A percentile compares a stretch with the other conserved stretches of the same genome.
Evolutionary conservation across 2,113 vertebrate species (phyloP).

Genomic region (Poeciliopsis occidentalis): DNA sequence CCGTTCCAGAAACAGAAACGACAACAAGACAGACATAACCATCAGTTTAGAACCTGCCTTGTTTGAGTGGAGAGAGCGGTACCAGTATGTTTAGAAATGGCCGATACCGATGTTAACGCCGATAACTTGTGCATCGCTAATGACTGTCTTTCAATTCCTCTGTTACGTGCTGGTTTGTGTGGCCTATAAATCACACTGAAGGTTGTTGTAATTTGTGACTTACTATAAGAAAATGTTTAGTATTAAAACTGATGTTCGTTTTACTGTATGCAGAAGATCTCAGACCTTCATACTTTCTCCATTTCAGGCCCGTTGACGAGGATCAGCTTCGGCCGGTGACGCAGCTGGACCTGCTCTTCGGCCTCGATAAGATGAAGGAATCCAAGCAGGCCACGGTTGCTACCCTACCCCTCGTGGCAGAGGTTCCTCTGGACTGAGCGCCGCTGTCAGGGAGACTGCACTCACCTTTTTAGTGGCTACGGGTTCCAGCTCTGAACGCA

Average conservation of each 20-base stretch:
- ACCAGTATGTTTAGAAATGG: too few species aligned
- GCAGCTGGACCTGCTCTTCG: slow-evolving; percentile 82
- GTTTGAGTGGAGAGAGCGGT: too few species aligned
- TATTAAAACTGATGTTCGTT: too few species aligned
- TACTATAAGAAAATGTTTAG: too few species aligned
- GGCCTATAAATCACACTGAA: too few species aligned
- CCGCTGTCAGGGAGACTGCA: background rate
- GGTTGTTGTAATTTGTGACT: too few species aligned
- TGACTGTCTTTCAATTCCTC: background rate
- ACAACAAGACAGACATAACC: too few species aligned
- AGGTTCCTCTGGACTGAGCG: slow-evolving; percentile 76
- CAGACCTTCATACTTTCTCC: background rate
- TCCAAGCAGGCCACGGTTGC: slow-evolving; percentile 72
- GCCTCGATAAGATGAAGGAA: slow-evolving; percentile 84
- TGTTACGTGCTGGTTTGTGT: background rate
- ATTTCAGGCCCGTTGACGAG: slow-evolving; percentile 69
- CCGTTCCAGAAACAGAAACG: too few species aligned
- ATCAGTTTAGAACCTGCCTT: background rate
- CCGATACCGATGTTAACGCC: too few species aligned
- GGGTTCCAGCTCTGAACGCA: background rate
- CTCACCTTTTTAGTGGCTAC: slow-evolving; percentile 7
- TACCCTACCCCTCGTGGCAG: slow-evolving; percentile 43
- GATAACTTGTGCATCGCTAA: too few species aligned
- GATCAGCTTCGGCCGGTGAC: slow-evolving; percentile 78
- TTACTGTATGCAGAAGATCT: too few species aligned